phyloP scores from a whole-genome alignment of 2,888 invertebrate species.

The Diplolepis rosae region DNA sequence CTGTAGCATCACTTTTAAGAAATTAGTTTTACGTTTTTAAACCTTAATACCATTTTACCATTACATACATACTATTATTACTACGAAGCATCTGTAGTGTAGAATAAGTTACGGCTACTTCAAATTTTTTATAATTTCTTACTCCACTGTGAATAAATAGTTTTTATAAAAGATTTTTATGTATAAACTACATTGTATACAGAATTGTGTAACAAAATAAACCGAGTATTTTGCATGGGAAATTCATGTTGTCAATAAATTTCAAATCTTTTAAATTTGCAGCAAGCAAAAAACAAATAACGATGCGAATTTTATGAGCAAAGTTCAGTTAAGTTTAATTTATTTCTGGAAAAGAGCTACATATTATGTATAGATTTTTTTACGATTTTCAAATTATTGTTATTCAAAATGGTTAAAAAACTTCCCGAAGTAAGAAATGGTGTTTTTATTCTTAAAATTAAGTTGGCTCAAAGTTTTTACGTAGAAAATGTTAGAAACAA shows the following conservation, averaged over 20 bases:
- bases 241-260: neutral
- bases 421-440: conserved; percentile 6
- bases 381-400: neutral
- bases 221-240: neutral
- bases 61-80: neutral
- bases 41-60: neutral
- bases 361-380: neutral
- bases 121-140: conserved; percentile 13
- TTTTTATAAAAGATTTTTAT: conserved; percentile 17
- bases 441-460: neutral
- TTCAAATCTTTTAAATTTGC: neutral
- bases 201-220: conserved; percentile 34
- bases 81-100: neutral
- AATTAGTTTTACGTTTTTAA: conserved; percentile 31
- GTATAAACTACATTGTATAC: conserved; percentile 34
- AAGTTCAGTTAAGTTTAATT: neutral
- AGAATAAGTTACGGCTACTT: neutral
- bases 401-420: neutral
- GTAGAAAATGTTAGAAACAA: too few relatives aligned
- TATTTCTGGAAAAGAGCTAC: neutral
- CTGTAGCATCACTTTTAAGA: conserved; percentile 76
- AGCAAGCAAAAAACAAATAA: neutral
- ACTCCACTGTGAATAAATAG: conserved; percentile 20
- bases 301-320: neutral
- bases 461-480: too few relatives aligned